These are phyloP conservation scores for Uropetala carovei DNA, from an alignment of 2,888 invertebrate genomes.

Conservation along the genomic window DNA sequence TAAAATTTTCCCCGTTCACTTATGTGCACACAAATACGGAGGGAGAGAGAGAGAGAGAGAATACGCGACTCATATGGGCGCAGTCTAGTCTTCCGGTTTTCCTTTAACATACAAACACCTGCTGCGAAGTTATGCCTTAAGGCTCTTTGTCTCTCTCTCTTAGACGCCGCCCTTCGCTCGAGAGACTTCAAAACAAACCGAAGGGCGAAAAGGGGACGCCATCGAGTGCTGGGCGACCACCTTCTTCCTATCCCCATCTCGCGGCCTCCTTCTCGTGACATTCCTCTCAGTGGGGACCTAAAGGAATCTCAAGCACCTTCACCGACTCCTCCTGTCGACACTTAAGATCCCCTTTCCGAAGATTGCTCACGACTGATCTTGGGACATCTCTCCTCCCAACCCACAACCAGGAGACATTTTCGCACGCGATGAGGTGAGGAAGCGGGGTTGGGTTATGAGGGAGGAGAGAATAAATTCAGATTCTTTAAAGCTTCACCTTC, in stretches of 20 bases:
- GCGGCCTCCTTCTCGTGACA: background rate
- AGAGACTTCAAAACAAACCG: conserved; percentile 44
- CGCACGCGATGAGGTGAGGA: background rate
- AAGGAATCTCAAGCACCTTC: too few relatives aligned
- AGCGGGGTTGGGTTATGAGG: background rate
- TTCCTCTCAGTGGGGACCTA: too few relatives aligned
- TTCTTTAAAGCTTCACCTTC: conserved; percentile 15
- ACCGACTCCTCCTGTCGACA: too few relatives aligned
- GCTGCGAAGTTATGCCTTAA: conserved; percentile 45
- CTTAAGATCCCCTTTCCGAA: too few relatives aligned
- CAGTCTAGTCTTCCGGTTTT: conserved; percentile 42
- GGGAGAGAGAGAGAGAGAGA: background rate
- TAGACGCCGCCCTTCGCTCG: background rate
- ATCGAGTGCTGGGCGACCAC: too few relatives aligned
- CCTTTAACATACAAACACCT: conserved; percentile 42
- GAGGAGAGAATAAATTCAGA: conserved; percentile 8
- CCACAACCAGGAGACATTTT: too few relatives aligned
- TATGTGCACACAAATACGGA: too few relatives aligned
- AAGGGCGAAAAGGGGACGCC: background rate
- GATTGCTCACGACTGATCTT: too few relatives aligned
- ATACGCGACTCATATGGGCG: background rate
- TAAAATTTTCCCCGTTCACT: background rate
- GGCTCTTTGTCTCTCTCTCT: conserved; percentile 23
- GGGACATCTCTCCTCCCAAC: too few relatives aligned
- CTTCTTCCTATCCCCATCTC: background rate